Evolutionary conservation across 2,888 invertebrate species (phyloP).

Genomic region (Conistra vaccinii): DNA sequence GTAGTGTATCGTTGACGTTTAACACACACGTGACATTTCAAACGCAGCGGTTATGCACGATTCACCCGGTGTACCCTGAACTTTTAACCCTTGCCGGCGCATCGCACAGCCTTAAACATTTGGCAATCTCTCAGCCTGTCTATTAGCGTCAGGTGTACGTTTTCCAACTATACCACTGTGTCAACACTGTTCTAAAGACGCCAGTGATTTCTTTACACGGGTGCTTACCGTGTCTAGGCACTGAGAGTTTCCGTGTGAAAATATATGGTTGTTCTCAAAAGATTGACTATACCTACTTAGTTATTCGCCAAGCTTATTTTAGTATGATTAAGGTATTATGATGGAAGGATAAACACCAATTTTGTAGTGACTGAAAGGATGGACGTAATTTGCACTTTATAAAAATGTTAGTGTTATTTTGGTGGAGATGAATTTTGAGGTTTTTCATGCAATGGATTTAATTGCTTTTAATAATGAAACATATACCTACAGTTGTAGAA

Average conservation of each 20-base stretch:
- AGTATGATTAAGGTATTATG: conserved; percentile 13
- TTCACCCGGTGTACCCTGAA: conserved; percentile 56
- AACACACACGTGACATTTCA: conserved; percentile 60
- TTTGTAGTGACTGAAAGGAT: conserved; percentile 1
- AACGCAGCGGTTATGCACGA: conserved; percentile 49
- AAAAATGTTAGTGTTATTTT: neutral
- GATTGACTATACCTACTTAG: conserved; percentile 13
- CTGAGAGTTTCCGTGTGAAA: conserved; percentile 37
- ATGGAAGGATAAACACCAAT: conserved; percentile 22
- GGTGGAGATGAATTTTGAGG: neutral
- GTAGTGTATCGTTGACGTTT: conserved; percentile 54
- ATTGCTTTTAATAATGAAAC: neutral
- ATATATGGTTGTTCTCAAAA: conserved; percentile 36
- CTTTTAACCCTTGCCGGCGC: conserved; percentile 61
- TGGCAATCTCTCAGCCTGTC: conserved; percentile 50
- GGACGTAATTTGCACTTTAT: conserved; percentile 7
- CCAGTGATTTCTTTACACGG: conserved; percentile 7
- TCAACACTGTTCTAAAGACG: neutral
- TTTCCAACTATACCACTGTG: conserved; percentile 41
- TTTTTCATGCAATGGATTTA: neutral
- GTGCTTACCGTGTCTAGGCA: conserved; percentile 28
- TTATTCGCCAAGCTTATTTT: conserved; percentile 13
- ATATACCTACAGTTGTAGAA: conserved; percentile 1
- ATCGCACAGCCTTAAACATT: conserved; percentile 46
- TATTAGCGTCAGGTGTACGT: conserved; percentile 30